A percentile compares a stretch with the other conserved stretches of the same genome.
phyloP scores from a whole-genome alignment of 2,797 vertebrate genomes.

The Coregonus suidteri region DNA sequence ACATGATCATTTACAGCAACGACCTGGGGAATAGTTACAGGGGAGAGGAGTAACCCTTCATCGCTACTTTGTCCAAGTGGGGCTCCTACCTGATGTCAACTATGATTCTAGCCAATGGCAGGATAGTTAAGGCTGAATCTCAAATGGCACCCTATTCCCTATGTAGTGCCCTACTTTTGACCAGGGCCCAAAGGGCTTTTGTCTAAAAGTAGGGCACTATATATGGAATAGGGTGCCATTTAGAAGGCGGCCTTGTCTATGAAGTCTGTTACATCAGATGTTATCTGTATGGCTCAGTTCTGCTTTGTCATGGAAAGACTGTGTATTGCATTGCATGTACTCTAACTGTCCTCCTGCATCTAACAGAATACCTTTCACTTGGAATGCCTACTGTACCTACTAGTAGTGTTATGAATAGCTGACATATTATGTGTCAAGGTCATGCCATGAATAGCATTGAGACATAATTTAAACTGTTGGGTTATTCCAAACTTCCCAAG shows the following conservation, averaged over 20 bases:
- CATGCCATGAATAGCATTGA: slow-evolving; percentile 66
- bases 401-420: slow-evolving; percentile 41
- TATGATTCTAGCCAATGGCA: too few species aligned
- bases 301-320: neutral
- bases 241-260: too few species aligned
- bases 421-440: slow-evolving; percentile 61
- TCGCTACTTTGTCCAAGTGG: neutral
- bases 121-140: too few species aligned
- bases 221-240: too few species aligned
- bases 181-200: too few species aligned
- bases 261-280: neutral
- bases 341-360: neutral
- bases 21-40: too few species aligned
- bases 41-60: neutral
- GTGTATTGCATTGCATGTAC: neutral
- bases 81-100: too few species aligned
- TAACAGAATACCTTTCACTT: slow-evolving; percentile 32
- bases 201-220: too few species aligned
- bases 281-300: neutral
- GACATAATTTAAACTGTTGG: slow-evolving; percentile 41
- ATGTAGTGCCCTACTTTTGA: too few species aligned
- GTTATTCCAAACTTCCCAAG: slow-evolving; percentile 52
- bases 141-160: too few species aligned
- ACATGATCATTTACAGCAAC: too few species aligned
- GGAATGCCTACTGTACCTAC: slow-evolving; percentile 33